phyloP scores from a whole-genome alignment of 2,113 vertebrate genomes.

The Chunga burmeisteri region DNA sequence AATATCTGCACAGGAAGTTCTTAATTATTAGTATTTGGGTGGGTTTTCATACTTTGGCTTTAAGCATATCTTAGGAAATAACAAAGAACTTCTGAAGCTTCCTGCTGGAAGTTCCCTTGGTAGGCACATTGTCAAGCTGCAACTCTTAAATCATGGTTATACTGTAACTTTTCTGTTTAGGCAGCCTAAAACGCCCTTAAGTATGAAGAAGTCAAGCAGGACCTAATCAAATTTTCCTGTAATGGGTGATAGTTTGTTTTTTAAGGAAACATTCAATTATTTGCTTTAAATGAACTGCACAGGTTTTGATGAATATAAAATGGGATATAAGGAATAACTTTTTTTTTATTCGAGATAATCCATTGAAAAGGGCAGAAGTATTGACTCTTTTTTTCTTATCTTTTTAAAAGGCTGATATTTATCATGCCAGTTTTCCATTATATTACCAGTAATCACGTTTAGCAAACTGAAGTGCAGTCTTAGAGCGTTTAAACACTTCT shows the following conservation, averaged over 20 bases:
- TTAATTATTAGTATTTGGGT: not conserved
- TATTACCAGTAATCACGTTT: not conserved
- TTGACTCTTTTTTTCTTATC: not conserved
- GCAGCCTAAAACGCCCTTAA: not conserved
- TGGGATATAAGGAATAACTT: not conserved
- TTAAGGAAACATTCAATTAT: not conserved
- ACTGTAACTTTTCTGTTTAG: not conserved
- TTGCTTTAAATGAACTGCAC: not conserved
- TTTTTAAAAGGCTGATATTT: not conserved
- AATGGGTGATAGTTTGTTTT: not conserved
- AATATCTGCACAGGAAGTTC: conserved; percentile 10
- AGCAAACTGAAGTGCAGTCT: not conserved
- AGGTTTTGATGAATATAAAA: not conserved
- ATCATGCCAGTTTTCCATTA: not conserved
- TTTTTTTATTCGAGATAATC: not conserved
- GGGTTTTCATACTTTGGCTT: not conserved
- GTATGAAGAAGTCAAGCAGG: not conserved
- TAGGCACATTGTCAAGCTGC: not conserved
- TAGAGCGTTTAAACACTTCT: not conserved
- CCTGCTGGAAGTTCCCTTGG: not conserved
- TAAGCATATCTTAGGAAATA: not conserved
- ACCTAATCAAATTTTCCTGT: not conserved
- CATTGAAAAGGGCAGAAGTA: not conserved
- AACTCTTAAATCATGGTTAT: not conserved
- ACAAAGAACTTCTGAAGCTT: not conserved